A percentile compares a stretch with the other conserved stretches of the same genome.
Evolutionary conservation across 2,888 invertebrate species (phyloP).

Genomic region (Caenorhabditis becei): DNA sequence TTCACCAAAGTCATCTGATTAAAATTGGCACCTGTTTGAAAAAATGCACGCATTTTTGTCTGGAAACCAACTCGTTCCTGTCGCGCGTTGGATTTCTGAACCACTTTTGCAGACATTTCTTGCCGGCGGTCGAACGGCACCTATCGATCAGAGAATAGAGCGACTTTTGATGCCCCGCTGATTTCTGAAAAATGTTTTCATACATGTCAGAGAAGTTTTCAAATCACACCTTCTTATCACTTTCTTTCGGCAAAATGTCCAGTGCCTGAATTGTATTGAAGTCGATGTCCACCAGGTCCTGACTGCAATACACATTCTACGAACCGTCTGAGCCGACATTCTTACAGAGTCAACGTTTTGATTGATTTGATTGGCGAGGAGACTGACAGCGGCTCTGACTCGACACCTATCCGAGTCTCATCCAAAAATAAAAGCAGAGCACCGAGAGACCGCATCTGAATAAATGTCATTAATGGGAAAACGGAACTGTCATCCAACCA

Average conservation of each 20-base stretch:
- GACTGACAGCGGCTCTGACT: constrained; percentile 69
- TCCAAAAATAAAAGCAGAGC: constrained; percentile 78
- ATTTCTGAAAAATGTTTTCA: constrained; percentile 14
- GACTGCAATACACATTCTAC: constrained; percentile 62
- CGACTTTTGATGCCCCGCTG: constrained; percentile 16
- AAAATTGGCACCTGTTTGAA: constrained; percentile 83
- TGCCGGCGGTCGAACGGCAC: constrained; percentile 87
- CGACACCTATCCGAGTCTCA: constrained; percentile 75
- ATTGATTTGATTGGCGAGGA: constrained; percentile 72
- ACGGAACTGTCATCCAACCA: constrained; percentile 14
- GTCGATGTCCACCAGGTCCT: constrained; percentile 77
- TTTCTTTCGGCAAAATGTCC: constrained; percentile 86
- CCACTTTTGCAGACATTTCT: constrained; percentile 84
- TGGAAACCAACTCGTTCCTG: constrained; percentile 84
- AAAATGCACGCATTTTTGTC: constrained; percentile 87
- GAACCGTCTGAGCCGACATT: not conserved
- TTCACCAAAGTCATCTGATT: not conserved
- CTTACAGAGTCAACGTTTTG: constrained; percentile 64
- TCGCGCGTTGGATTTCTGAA: constrained; percentile 88
- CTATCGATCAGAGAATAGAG: constrained; percentile 85
- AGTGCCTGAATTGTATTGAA: constrained; percentile 84
- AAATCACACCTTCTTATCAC: constrained; percentile 37
- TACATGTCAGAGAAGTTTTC: not conserved
- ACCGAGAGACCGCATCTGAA: constrained; percentile 76
- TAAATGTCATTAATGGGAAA: not conserved